A percentile compares a stretch with the other conserved stretches of the same genome.
Conservation (phyloP, 2,797 vertebrate species). For the Helarctos malayanus region DNA sequence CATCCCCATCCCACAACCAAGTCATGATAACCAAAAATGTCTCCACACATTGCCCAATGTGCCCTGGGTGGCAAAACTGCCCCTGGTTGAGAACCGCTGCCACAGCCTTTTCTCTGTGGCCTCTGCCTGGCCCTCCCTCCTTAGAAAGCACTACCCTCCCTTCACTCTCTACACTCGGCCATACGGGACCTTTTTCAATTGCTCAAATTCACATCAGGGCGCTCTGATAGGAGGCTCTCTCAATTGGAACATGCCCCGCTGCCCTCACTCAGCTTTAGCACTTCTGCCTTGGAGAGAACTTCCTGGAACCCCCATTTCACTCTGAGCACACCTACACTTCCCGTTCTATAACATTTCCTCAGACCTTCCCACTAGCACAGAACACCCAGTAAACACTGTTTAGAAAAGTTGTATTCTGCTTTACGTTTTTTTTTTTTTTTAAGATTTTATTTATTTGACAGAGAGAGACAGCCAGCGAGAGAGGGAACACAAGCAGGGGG, state of each 20-base stretch:
- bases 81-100: not conserved
- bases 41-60: not conserved
- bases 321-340: not conserved
- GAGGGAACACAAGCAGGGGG: too few relatives aligned
- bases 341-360: not conserved
- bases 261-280: not conserved
- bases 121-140: not conserved
- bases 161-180: not conserved
- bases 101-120: fast-evolving
- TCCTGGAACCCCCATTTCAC: not conserved
- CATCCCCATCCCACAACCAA: not conserved
- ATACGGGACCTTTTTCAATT: fast-evolving
- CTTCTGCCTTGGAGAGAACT: not conserved
- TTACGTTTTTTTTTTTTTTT: not conserved
- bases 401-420: not conserved
- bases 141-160: not conserved
- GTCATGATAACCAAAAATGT: not conserved
- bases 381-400: not conserved
- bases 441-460: too few relatives aligned
- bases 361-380: not conserved
- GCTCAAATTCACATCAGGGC: fast-evolving
- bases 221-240: not conserved
- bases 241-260: not conserved
- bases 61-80: not conserved
- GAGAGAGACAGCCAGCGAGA: too few relatives aligned